A percentile compares a stretch with the other conserved stretches of the same genome.
Evolutionary conservation across 2,888 invertebrate species (phyloP).

Genomic region (Hypselothyrea guttata): DNA sequence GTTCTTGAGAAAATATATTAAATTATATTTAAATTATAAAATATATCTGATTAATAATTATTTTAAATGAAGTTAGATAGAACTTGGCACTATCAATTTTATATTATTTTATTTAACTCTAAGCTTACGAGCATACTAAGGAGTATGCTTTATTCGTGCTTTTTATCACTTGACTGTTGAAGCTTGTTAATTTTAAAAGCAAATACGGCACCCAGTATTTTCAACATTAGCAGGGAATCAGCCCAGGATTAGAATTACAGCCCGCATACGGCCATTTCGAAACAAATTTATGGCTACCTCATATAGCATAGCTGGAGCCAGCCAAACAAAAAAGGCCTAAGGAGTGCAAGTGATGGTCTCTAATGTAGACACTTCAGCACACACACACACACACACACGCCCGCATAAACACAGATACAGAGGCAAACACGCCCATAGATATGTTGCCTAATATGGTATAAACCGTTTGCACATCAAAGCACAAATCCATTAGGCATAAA

Average conservation of each 20-base stretch:
- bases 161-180: constrained; percentile 10
- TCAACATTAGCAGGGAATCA: constrained; percentile 61
- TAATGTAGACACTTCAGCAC: constrained; percentile 65
- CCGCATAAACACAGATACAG: background rate
- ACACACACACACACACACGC: constrained; percentile 30
- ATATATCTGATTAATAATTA: no score
- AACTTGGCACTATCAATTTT: no score
- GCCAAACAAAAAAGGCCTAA: constrained; percentile 32
- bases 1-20: no score
- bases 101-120: no score
- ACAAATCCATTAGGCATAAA: constrained; percentile 71
- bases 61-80: no score
- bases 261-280: constrained; percentile 55
- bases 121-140: no score
- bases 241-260: constrained; percentile 28
- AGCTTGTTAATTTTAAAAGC: constrained; percentile 59
- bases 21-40: no score
- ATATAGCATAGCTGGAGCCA: constrained; percentile 17
- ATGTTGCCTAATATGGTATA: constrained; percentile 38
- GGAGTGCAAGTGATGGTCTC: constrained; percentile 62
- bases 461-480: constrained; percentile 68
- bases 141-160: background rate
- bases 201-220: constrained; percentile 37
- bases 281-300: constrained; percentile 55
- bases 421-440: constrained; percentile 7